Base-by-base conservation (phyloP, 1,140 invertebrate genomes). In the Drosophila melanica region DNA sequence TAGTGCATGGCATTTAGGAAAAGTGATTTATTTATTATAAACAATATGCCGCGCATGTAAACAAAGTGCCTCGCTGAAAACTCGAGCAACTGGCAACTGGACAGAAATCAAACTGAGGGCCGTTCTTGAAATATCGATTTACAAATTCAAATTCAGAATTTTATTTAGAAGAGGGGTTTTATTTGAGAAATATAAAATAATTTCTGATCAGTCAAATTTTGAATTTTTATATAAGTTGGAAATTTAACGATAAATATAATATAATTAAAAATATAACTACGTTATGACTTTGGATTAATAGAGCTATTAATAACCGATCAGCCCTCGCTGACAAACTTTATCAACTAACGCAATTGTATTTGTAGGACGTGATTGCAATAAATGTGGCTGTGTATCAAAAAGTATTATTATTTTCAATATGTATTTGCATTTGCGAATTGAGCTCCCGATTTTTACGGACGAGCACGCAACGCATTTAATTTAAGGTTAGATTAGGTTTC, bases 1-100 rank as follows among this genome's bases (percentile, higher is more conserved):
- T 60, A 44, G 55, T 44, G 47, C 30, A 18, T 23, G 45, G 55
- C 65, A 67, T 78, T 81, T 81, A 70, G 64, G 67, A 77, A 73
- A 76, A 73, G 67, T 81, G 82, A 87, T 87, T 86, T 79, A 87
- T 87, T 79, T 81, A 77, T 66, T 77, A 71, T 75, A 87, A 87
- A 81, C 76, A 87, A 58, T 72, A 82, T 79, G 72, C 44, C 20
- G 37, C 33, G 57, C 60, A 50, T 76, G 68, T 86, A 86, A 81
- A 86, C 81, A 76, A 85, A 76, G 37, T 37, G 30, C 44, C 2
- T 54, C 23, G 65, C 35, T 73, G 41, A 51, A 82, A 84, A 57
- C 10, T 16, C 30, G 35, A 41, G 65, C 50, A 69, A 47, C 8
- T 35, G 51, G 12, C 59, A 65, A 58, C 14, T 23, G 42, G 27